Evolutionary conservation across 2,888 invertebrate species (phyloP), one percentile per base, ranked within the genome.

Genomic region (Cephalotes varians): DNA sequence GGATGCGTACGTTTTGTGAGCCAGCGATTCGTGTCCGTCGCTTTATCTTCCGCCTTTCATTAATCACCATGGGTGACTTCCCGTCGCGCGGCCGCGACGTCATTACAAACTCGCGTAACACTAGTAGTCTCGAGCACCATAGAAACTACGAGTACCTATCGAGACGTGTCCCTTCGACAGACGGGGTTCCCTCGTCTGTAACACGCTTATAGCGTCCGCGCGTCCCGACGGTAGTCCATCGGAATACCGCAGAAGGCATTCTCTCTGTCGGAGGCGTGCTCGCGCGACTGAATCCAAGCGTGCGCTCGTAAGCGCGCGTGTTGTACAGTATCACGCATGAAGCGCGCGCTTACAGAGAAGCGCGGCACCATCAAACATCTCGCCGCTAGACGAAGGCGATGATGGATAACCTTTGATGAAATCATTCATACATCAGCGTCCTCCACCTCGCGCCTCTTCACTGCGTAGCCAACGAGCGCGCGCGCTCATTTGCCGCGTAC

Each of bases 371-470:
- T 93, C 92, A 93, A 93, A 93, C 91, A 92, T 92, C 89, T 90
- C 89, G 87, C 88, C 88, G 91, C 91, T 90, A 92, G 90, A 91
- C 91, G 90, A 92, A 91, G 88, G 72, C 91, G 91, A 93, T 93
- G 94, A 94, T 93, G 92, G 92, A 93, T 94, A 93, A 91, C 91
- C 90, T 90, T 90, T 91, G 93, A 93, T 93, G 93, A 93, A 93
- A 93, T 94, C 93, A 93, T 94, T 92, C 93, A 93, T 93, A 93
- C 92, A 92, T 92, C 93, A 92, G 90, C 82, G 88, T 85, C 9
- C 72, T 47, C 80, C 56, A 58, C 81, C 54, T 51, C 62, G 76
- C 58, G 49, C 49, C 25, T 44, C 62, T 44, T 65, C 72, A 9
- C 28, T 18, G 60, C 31, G 31, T 0, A 25, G 25, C 37, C 54